phyloP scores from a whole-genome alignment of 2,113 vertebrate species.

The Alethe diademata region DNA sequence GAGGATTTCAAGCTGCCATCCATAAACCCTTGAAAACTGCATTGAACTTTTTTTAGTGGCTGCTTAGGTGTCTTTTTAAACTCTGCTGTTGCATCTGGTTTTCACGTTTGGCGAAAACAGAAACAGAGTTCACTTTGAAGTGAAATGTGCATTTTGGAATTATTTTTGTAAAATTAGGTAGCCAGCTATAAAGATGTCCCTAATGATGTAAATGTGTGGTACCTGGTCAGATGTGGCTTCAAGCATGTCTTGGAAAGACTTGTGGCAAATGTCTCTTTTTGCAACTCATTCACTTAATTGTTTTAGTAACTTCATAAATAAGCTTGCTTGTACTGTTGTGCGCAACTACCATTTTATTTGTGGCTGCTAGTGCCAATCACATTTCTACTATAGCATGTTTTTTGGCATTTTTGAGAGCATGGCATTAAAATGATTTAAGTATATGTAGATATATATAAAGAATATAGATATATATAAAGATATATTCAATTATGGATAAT shows the following conservation, averaged over 20 bases:
- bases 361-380: constrained; percentile 48
- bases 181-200: not conserved
- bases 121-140: not conserved
- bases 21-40: not conserved
- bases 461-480: not conserved
- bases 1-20: not conserved
- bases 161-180: constrained; percentile 29
- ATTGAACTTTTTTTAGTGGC: not conserved
- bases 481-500: not conserved
- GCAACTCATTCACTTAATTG: not conserved
- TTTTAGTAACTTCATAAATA: not conserved
- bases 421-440: not conserved
- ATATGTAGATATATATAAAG: not conserved
- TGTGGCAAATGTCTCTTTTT: not conserved
- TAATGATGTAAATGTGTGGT: not conserved
- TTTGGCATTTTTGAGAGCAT: constrained; percentile 14
- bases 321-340: not conserved
- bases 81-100: not conserved
- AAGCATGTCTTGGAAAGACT: not conserved
- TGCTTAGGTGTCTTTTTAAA: not conserved
- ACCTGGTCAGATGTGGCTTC: not conserved
- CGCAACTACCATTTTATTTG: not conserved
- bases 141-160: not conserved
- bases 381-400: constrained; percentile 21
- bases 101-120: not conserved